phyloP scores from a whole-genome alignment of 2,113 vertebrate species.

The Vulpes vulpes region DNA sequence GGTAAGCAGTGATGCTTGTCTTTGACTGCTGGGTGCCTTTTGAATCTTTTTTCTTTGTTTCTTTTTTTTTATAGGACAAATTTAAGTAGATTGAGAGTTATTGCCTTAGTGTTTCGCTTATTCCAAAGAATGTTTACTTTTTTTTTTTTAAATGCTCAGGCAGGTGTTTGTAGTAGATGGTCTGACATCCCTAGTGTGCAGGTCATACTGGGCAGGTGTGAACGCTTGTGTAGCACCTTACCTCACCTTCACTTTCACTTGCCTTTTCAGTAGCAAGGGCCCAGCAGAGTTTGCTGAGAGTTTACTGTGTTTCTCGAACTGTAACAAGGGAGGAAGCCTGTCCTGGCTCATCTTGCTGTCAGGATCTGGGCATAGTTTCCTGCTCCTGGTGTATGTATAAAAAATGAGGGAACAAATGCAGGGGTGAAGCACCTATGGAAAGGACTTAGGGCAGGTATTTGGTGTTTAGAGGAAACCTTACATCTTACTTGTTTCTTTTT shows the following conservation, averaged over 20 bases:
- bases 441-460: not conserved
- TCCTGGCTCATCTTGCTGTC: not conserved
- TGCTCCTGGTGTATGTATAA: not conserved
- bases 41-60: not conserved
- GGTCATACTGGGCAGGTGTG: not conserved
- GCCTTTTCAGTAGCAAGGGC: not conserved
- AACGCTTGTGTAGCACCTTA: not conserved
- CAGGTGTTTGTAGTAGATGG: not conserved
- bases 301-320: not conserved
- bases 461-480: not conserved
- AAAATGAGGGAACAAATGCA: not conserved
- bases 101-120: constrained; percentile 14
- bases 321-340: not conserved
- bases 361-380: not conserved
- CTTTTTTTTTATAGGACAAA: not conserved
- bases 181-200: not conserved
- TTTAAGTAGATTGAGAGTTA: not conserved
- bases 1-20: not conserved
- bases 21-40: not conserved
- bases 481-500: constrained; percentile 12
- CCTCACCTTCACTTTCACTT: not conserved
- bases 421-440: not conserved
- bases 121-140: not conserved
- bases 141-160: not conserved
- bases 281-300: not conserved